These are phyloP conservation scores for Cynodonichthys magdalenae DNA, from an alignment of 2,797 vertebrate species.

Conservation along the genomic window DNA sequence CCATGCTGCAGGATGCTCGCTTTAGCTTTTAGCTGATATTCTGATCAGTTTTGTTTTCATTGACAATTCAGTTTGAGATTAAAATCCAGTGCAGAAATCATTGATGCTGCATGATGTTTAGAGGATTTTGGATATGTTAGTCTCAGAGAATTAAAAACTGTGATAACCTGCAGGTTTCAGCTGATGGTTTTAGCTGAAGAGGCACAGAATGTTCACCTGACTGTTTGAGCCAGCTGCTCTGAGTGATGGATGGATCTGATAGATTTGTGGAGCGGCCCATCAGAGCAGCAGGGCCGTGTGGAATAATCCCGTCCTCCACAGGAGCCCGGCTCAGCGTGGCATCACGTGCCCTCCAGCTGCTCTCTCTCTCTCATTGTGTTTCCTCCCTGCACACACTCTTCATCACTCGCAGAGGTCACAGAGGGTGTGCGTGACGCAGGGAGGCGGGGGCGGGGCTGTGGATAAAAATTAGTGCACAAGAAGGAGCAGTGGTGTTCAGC, in stretches of 20 bases:
- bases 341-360: conserved; percentile 32
- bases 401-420: conserved; percentile 31
- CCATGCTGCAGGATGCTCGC: neutral
- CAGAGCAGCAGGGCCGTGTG: conserved; percentile 43
- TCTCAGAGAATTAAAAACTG: neutral
- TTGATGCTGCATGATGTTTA: too few species aligned
- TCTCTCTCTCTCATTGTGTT: conserved; percentile 2
- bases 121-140: too few species aligned
- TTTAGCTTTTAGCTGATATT: too few species aligned
- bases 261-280: conserved; percentile 43
- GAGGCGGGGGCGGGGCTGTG: neutral
- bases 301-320: conserved; percentile 68
- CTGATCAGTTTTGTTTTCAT: too few species aligned
- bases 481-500: too few species aligned
- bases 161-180: neutral
- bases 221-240: neutral
- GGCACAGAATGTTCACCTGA: neutral
- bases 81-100: too few species aligned
- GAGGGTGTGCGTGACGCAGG: neutral
- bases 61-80: too few species aligned
- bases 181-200: neutral
- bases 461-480: too few species aligned
- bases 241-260: conserved; percentile 42
- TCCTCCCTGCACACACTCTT: conserved; percentile 13
- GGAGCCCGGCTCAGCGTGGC: conserved; percentile 55